Evolutionary conservation across 2,113 vertebrate genomes (phyloP).

Genomic region (Silurus meridionalis): DNA sequence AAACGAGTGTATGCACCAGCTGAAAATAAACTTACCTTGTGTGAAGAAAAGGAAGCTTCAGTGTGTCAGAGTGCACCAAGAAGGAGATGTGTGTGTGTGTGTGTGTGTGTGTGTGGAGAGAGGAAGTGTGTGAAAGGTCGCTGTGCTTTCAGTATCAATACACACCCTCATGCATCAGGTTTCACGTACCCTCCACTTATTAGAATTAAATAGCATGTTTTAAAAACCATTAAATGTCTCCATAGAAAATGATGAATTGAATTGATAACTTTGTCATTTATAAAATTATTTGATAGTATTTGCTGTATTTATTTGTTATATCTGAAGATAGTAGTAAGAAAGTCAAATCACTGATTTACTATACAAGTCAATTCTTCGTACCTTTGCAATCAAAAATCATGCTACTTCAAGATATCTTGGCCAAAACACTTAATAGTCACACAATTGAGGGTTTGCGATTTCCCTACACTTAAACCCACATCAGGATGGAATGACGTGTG

Average conservation of each 20-base stretch:
- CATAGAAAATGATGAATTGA: background rate
- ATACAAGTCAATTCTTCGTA: background rate
- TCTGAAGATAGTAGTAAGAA: background rate
- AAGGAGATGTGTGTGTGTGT: no score
- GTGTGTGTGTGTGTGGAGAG: background rate
- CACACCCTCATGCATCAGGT: background rate
- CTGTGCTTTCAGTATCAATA: background rate
- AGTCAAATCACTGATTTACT: background rate
- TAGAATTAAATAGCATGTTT: background rate
- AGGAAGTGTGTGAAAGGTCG: slow-evolving; percentile 50
- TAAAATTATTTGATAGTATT: background rate
- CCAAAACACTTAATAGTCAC: background rate
- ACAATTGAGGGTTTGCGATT: background rate
- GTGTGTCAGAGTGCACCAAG: background rate
- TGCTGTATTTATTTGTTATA: background rate
- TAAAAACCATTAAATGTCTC: background rate
- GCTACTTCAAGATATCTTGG: background rate
- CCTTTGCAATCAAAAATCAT: background rate
- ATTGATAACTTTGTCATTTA: background rate
- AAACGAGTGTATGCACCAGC: background rate
- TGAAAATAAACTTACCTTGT: slow-evolving; percentile 35
- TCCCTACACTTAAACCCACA: background rate
- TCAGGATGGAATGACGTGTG: background rate
- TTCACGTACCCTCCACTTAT: background rate
- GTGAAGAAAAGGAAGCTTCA: background rate